Conservation (phyloP, 2,888 invertebrate species). For the Macrophya annulata region DNA sequence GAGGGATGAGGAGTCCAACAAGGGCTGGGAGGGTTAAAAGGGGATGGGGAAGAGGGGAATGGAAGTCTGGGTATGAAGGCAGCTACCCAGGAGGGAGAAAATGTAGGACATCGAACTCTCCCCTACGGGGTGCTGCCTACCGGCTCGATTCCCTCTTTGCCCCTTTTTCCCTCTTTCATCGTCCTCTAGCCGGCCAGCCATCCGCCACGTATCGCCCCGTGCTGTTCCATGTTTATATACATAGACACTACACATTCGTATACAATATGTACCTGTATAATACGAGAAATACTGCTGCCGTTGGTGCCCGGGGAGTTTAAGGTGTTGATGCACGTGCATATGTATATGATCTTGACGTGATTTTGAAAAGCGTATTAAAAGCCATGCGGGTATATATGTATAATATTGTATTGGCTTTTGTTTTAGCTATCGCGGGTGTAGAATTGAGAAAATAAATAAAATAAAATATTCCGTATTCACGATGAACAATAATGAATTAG, state of each 20-base stretch:
- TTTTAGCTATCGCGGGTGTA: not conserved
- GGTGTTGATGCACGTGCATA: conserved; percentile 34
- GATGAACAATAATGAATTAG: not conserved
- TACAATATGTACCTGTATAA: conserved; percentile 6
- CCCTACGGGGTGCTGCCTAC: conserved; percentile 58
- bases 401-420: not conserved
- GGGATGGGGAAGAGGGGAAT: conserved; percentile 26
- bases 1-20: conserved; percentile 42
- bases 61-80: conserved; percentile 52
- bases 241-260: conserved; percentile 4
- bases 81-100: conserved; percentile 65
- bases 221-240: conserved; percentile 23
- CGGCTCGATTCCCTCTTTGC: conserved; percentile 35
- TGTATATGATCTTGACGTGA: conserved; percentile 37
- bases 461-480: not conserved
- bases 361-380: not conserved
- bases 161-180: conserved; percentile 50
- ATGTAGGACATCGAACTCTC: conserved; percentile 75
- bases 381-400: not conserved
- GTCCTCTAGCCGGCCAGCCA: conserved; percentile 38
- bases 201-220: conserved; percentile 39
- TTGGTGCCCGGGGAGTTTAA: conserved; percentile 16
- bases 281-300: not conserved
- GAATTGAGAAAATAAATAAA: not conserved
- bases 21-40: conserved; percentile 34